phyloP scores from a whole-genome alignment of 2,888 invertebrate species.

The Netelia inedita region DNA sequence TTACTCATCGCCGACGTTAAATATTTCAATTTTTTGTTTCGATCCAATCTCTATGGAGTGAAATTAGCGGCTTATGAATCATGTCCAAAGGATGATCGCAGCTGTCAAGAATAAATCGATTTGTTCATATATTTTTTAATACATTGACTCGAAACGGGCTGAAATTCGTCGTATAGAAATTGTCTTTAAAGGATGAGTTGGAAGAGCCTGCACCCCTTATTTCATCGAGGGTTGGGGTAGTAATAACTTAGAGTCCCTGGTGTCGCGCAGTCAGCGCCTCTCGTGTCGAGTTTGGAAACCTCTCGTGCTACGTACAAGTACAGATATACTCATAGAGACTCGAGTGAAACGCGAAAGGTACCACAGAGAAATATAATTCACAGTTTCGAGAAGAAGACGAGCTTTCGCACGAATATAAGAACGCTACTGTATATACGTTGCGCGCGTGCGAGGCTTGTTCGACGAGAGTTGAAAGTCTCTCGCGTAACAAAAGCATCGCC shows the following conservation, averaged over 20 bases:
- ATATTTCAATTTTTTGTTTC: background rate
- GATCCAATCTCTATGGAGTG: background rate
- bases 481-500: conserved; percentile 31
- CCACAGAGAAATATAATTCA: conserved; percentile 54
- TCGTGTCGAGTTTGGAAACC: conserved; percentile 33
- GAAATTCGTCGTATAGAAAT: too few relatives aligned
- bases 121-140: too few relatives aligned
- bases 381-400: conserved; percentile 30
- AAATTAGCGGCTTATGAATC: conserved; percentile 6
- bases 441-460: background rate
- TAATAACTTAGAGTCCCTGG: conserved; percentile 49
- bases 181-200: too few relatives aligned
- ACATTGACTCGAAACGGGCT: too few relatives aligned
- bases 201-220: conserved; percentile 1
- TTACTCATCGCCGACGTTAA: background rate
- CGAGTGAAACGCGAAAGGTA: conserved; percentile 35
- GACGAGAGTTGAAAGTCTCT: conserved; percentile 45
- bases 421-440: conserved; percentile 8
- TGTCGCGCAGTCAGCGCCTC: conserved; percentile 45
- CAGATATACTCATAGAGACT: background rate
- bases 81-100: background rate
- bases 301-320: conserved; percentile 12
- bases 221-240: conserved; percentile 39
- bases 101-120: too few relatives aligned
- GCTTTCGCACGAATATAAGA: conserved; percentile 50